These are phyloP conservation scores for Malurus alboscapulatus DNA, from an alignment of 2,113 vertebrate genomes.

Conservation along the genomic window DNA sequence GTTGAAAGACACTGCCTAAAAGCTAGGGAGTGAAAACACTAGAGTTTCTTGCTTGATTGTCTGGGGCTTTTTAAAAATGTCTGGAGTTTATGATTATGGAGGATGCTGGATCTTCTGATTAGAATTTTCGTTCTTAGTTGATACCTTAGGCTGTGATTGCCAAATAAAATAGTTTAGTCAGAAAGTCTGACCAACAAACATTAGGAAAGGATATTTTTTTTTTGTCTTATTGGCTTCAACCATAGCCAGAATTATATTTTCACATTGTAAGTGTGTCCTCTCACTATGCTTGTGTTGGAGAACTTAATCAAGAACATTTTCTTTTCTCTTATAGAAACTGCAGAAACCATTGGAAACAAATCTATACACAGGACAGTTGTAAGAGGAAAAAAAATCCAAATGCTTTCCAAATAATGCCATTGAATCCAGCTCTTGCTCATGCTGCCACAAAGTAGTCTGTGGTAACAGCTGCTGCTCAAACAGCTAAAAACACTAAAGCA, in stretches of 20 bases:
- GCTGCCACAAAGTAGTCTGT: background rate
- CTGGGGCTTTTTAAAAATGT: background rate
- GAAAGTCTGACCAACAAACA: background rate
- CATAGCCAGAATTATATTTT: background rate
- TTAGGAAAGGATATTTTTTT: background rate
- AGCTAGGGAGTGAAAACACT: background rate
- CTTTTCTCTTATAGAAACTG: background rate
- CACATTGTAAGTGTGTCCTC: background rate
- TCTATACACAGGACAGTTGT: background rate
- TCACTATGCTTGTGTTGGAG: background rate
- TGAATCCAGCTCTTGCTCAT: background rate
- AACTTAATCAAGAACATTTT: background rate
- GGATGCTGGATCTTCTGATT: background rate
- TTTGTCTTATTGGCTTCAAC: background rate
- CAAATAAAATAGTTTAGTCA: background rate
- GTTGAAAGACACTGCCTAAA: background rate
- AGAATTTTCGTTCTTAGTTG: background rate
- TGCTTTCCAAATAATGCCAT: background rate
- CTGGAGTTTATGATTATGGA: background rate
- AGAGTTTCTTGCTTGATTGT: background rate
- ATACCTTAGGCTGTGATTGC: background rate
- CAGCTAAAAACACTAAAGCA: constrained; percentile 29
- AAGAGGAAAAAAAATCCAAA: background rate
- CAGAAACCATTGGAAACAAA: background rate
- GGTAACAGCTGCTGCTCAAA: constrained; percentile 38